Evolutionary conservation across 1,140 invertebrate species (phyloP), one percentile per base, ranked within the genome.

Genomic region (Drosophila littoralis): DNA sequence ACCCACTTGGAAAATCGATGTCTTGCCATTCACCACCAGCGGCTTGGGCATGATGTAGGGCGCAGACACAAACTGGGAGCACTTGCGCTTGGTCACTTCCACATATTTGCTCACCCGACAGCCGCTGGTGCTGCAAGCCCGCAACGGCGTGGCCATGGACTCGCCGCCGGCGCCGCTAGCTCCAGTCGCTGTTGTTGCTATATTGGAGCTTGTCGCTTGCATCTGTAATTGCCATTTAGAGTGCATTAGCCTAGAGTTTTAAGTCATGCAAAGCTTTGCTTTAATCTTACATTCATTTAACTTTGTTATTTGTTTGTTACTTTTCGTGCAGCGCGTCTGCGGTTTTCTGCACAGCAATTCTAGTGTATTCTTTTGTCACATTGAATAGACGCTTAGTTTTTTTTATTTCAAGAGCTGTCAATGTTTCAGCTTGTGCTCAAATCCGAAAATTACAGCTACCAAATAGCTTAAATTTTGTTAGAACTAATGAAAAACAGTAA

Each of bases 1-100:
- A 35, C 80, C 74, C 38, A 88, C 74, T 52, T 88, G 84, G 22
- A 88, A 88, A 9, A 88, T 77, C 15, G 84, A 67, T 67, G 84
- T 81, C 54, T 75, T 71, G 7, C 77, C 80, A 28, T 84, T 80
- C 51, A 89, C 81, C 32, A 88, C 46, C 70, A 88, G 22, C 1
- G 84, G 84, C 60, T 83, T 88, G 9, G 58, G 33, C 77, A 88
- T 77, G 4, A 88, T 77, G n/a, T 80, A 77, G 0, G 83, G 83
- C 0, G 63, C 10, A 2, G 79, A 55, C 0, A 88, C 84, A 38
- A 88, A 88, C 40, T 88, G 79, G 0, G 77, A 64, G 9, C 79
- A 83, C 59, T 89, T 88, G 12, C 84, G 46, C 33, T 88, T 88
- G 9, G 83, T 57, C 63, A 77, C 75, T n/a, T 88, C 84, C n/a